phyloP scores from a whole-genome alignment of 2,113 vertebrate species.

The Bos javanicus region DNA sequence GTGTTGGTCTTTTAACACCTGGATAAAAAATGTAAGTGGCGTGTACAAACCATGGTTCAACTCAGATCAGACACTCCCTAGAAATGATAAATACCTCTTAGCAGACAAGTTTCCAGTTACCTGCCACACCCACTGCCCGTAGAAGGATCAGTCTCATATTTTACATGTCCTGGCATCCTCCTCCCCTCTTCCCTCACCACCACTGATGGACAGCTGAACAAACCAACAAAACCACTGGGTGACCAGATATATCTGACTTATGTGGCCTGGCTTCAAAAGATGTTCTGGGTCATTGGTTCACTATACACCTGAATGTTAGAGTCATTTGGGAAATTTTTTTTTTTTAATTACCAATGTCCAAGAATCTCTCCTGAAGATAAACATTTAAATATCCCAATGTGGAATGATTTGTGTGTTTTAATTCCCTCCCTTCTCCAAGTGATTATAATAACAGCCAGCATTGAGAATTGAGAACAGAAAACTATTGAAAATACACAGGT shows the following conservation, averaged over 20 bases:
- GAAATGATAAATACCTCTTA: conserved; percentile 4
- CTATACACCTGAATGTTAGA: not conserved
- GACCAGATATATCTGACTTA: not conserved
- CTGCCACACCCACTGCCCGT: not conserved
- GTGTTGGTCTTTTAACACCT: conserved; percentile 63
- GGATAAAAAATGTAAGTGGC: conserved; percentile 51
- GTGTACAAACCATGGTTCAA: not conserved
- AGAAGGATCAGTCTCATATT: not conserved
- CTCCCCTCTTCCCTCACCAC: not conserved
- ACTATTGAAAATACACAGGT: not conserved
- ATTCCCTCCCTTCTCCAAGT: not conserved
- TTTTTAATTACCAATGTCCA: not conserved
- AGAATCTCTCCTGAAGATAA: not conserved
- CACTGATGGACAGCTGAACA: not conserved
- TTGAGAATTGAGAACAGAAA: not conserved
- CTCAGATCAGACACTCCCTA: conserved; percentile 42
- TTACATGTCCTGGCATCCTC: not conserved
- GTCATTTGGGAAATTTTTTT: not conserved
- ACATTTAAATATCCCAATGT: not conserved
- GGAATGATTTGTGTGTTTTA: not conserved
- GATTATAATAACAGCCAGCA: not conserved
- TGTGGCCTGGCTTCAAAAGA: not conserved
- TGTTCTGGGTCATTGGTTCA: not conserved
- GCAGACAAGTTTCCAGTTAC: not conserved
- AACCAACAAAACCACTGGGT: not conserved